Conservation (phyloP, 2,888 invertebrate species). For the Molanna angustata region DNA sequence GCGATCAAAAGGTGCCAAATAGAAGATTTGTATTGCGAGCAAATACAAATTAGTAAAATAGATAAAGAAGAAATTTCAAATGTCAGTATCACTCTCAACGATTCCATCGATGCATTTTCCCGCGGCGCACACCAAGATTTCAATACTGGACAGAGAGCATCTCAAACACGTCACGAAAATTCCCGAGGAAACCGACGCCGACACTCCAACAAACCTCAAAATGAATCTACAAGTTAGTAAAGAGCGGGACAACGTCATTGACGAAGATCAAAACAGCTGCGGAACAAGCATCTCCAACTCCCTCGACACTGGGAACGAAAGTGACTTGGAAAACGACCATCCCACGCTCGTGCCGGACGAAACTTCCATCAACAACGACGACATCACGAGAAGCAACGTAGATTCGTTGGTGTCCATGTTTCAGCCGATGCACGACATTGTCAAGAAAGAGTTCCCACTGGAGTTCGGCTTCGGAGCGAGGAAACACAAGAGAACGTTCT, state of each 20-base stretch:
- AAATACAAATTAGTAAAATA: slow-evolving; percentile 2
- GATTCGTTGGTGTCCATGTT: slow-evolving; percentile 43
- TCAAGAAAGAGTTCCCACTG: slow-evolving; percentile 53
- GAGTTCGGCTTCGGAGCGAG: slow-evolving; percentile 47
- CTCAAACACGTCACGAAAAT: slow-evolving; percentile 40
- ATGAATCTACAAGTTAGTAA: slow-evolving; percentile 27
- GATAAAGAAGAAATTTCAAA: too few species aligned
- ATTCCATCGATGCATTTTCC: slow-evolving; percentile 28
- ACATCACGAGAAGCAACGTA: slow-evolving; percentile 39
- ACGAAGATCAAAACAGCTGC: slow-evolving; percentile 32
- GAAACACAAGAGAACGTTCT: slow-evolving; percentile 36
- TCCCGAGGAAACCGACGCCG: slow-evolving; percentile 43
- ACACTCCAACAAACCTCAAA: slow-evolving; percentile 21
- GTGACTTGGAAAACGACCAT: slow-evolving; percentile 46
- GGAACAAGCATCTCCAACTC: slow-evolving; percentile 32
- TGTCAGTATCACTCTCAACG: slow-evolving; percentile 26
- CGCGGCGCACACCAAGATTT: slow-evolving; percentile 10
- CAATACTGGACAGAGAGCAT: slow-evolving; percentile 10
- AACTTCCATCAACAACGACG: slow-evolving; percentile 36
- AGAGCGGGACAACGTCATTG: slow-evolving; percentile 19
- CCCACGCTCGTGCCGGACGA: slow-evolving; percentile 29
- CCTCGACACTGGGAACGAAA: slow-evolving; percentile 38
- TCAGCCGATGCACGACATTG: slow-evolving; percentile 51
- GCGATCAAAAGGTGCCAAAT: slow-evolving; percentile 7
- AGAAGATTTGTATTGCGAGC: not conserved